Evolutionary conservation across 2,888 invertebrate genomes (phyloP).

Genomic region (Augochlorella aurata): DNA sequence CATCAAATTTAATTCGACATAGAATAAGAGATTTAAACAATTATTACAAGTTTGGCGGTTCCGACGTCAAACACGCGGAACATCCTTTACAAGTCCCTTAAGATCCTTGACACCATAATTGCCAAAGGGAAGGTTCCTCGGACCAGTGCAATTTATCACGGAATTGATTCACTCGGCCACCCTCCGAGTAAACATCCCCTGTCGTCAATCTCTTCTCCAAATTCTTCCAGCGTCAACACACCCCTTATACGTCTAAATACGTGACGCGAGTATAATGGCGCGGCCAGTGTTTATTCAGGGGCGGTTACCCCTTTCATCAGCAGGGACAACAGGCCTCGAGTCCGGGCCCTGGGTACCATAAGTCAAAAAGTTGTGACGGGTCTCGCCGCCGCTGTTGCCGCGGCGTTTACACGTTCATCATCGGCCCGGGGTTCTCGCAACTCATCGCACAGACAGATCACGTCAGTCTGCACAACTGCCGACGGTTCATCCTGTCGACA

Average conservation of each 20-base stretch:
- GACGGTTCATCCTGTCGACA: constrained; percentile 58
- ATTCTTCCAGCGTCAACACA: neutral
- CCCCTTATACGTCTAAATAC: neutral
- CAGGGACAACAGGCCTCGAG: neutral
- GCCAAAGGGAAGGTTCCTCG: too few species aligned
- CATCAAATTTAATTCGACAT: too few species aligned
- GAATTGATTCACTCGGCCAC: neutral
- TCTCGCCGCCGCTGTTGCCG: constrained; percentile 1
- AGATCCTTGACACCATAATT: neutral
- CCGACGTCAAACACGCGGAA: too few species aligned
- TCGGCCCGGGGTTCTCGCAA: constrained; percentile 44
- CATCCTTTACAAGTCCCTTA: too few species aligned
- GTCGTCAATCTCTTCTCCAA: neutral
- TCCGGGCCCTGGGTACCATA: constrained; percentile 19
- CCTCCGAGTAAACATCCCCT: neutral
- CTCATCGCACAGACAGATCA: constrained; percentile 60
- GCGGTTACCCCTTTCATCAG: neutral
- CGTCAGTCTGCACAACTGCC: constrained; percentile 41
- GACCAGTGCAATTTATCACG: neutral
- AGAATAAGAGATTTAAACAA: too few species aligned
- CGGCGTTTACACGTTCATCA: constrained; percentile 47
- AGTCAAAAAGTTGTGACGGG: constrained; percentile 59
- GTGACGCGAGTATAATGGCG: neutral
- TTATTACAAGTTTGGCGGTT: too few species aligned
- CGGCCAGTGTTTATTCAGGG: constrained; percentile 9